Percentiles rank a stretch among this genome's conserved stretches.
Evolutionary conservation across 2,888 invertebrate species (phyloP).

Genomic region (Tortricodes alternella): DNA sequence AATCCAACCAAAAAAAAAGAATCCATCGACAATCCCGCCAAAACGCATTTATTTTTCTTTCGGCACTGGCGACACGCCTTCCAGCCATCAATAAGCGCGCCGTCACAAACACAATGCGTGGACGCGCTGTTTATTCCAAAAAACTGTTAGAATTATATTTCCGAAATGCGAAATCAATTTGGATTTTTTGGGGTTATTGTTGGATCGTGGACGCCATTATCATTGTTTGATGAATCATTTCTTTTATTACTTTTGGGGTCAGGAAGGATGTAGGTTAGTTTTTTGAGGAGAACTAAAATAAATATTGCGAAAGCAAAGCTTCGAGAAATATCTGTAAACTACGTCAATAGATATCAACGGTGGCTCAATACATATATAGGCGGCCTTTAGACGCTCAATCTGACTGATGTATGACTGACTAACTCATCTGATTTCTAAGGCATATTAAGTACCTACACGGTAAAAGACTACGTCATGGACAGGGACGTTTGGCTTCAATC

Average conservation of each 20-base stretch:
- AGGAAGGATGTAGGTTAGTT: neutral
- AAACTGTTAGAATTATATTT: constrained; percentile 42
- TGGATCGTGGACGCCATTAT: constrained; percentile 13
- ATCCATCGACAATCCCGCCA: constrained; percentile 28
- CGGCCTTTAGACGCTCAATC: too few species aligned
- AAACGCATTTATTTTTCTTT: constrained; percentile 29
- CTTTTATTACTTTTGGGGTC: constrained; percentile 1
- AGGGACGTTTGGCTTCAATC: too few species aligned
- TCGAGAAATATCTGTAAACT: neutral
- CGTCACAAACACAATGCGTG: constrained; percentile 36
- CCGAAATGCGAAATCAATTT: constrained; percentile 41
- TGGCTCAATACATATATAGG: too few species aligned
- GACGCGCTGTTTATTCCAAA: constrained; percentile 41
- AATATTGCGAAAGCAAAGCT: neutral
- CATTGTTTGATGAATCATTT: constrained; percentile 8
- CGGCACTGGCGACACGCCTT: constrained; percentile 33
- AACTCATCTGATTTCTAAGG: too few species aligned
- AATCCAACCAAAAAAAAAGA: constrained; percentile 6
- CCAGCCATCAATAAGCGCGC: constrained; percentile 35
- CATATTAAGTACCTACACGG: too few species aligned
- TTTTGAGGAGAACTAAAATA: too few species aligned
- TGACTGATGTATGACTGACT: too few species aligned
- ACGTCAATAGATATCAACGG: too few species aligned
- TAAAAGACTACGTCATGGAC: too few species aligned
- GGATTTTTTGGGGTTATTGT: constrained; percentile 16